Conservation (phyloP, 2,797 vertebrate genomes). For the Argyrosomus regius region DNA sequence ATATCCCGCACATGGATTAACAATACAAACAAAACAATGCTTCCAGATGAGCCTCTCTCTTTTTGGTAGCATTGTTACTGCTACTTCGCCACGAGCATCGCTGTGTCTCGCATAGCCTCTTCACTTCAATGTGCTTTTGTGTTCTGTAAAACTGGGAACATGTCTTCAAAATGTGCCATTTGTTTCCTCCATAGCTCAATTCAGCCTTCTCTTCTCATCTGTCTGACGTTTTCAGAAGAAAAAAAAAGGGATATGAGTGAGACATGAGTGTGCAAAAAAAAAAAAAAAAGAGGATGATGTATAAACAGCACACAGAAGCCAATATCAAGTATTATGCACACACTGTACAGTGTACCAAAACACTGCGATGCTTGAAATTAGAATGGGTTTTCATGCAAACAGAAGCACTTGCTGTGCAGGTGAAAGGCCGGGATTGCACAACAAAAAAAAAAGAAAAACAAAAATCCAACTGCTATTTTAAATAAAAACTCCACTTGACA, state of each 20-base stretch:
- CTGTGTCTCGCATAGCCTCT: slow-evolving; percentile 41
- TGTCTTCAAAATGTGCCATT: slow-evolving; percentile 65
- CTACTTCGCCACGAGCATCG: slow-evolving; percentile 51
- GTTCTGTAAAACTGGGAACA: slow-evolving; percentile 54
- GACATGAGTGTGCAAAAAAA: slow-evolving; percentile 64
- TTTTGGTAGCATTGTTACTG: slow-evolving; percentile 62
- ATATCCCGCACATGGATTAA: slow-evolving; percentile 63
- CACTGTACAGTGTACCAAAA: slow-evolving; percentile 78
- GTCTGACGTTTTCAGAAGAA: slow-evolving; percentile 46
- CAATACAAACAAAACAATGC: slow-evolving; percentile 71
- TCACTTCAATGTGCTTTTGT: slow-evolving; percentile 55
- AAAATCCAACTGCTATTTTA: slow-evolving; percentile 73
- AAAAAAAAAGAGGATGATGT: slow-evolving; percentile 58
- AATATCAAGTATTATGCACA: slow-evolving; percentile 75
- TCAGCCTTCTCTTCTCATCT: slow-evolving; percentile 53
- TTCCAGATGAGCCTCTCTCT: slow-evolving; percentile 50
- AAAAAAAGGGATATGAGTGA: slow-evolving; percentile 58
- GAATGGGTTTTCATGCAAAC: slow-evolving; percentile 82
- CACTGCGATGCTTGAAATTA: slow-evolving; percentile 85
- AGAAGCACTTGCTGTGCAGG: slow-evolving; percentile 75
- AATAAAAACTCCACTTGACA: slow-evolving; percentile 71
- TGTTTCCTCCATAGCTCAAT: slow-evolving; percentile 61
- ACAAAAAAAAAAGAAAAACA: slow-evolving; percentile 81
- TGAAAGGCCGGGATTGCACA: slow-evolving; percentile 73
- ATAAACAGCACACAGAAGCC: slow-evolving; percentile 70